Evolutionary conservation across 1,140 invertebrate species (phyloP).

Genomic region (Diabrotica undecimpunctata): DNA sequence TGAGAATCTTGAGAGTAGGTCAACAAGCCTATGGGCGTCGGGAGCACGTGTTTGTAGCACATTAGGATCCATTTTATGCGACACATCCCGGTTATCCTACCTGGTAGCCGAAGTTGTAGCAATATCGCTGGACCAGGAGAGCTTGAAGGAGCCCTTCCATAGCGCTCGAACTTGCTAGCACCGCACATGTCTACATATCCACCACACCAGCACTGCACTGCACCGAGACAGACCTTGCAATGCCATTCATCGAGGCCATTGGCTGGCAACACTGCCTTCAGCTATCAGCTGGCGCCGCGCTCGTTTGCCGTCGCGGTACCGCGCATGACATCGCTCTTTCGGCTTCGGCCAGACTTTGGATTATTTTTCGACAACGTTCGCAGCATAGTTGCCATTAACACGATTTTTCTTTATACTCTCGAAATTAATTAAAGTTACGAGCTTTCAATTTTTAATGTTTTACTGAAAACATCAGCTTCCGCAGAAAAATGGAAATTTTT

Average conservation of each 20-base stretch:
- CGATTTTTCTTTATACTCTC: neutral
- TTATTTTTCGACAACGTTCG: conserved; percentile 11
- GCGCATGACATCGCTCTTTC: conserved; percentile 27
- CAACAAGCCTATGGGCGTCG: conserved; percentile 26
- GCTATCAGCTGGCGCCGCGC: conserved; percentile 48
- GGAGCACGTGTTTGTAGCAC: conserved; percentile 6
- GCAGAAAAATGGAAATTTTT: neutral
- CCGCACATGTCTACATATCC: conserved; percentile 22
- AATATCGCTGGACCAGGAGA: conserved; percentile 38
- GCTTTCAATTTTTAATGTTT: no score
- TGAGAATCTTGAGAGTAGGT: conserved; percentile 37
- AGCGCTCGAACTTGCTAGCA: conserved; percentile 22
- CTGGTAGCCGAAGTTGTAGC: conserved; percentile 23
- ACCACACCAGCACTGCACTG: conserved; percentile 40
- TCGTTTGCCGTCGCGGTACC: conserved; percentile 36
- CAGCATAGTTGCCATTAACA: neutral
- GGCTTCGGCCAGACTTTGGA: conserved; percentile 14
- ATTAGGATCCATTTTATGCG: neutral
- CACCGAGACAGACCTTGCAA: conserved; percentile 55
- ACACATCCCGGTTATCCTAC: conserved; percentile 13
- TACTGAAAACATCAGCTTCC: no score
- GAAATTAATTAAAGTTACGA: neutral
- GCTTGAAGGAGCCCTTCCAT: conserved; percentile 45
- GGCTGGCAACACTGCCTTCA: conserved; percentile 47
- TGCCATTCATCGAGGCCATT: conserved; percentile 55